These are phyloP conservation scores for Prosapia bicincta DNA, from an alignment of 2,888 invertebrate genomes.

Conservation along the genomic window DNA sequence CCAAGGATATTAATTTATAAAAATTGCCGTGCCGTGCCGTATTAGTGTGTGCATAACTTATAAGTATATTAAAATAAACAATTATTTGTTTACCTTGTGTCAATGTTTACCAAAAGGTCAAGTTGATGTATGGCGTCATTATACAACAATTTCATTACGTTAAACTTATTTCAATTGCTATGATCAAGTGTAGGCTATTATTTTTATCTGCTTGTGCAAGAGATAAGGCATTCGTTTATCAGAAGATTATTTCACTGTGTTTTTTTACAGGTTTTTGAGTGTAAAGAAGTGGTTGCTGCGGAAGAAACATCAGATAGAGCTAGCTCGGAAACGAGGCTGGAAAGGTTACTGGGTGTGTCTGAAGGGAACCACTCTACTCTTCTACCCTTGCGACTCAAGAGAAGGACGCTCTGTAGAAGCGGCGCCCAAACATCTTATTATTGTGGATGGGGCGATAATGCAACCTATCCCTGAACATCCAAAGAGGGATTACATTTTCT, in stretches of 20 bases:
- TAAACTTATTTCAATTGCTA: too few relatives aligned
- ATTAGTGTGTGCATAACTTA: too few relatives aligned
- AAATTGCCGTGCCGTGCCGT: too few relatives aligned
- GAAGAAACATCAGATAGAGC: slow-evolving; percentile 94
- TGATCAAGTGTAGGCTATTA: too few relatives aligned
- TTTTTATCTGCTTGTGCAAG: background rate
- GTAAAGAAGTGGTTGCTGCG: slow-evolving; percentile 97
- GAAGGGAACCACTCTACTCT: slow-evolving; percentile 93
- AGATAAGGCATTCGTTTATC: background rate
- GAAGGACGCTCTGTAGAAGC: slow-evolving; percentile 88
- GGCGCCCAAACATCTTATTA: slow-evolving; percentile 92
- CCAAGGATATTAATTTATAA: too few relatives aligned
- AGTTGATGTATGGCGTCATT: too few relatives aligned
- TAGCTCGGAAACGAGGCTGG: slow-evolving; percentile 95
- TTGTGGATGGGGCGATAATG: slow-evolving; percentile 95
- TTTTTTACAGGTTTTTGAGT: slow-evolving; percentile 78
- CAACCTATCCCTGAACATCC: slow-evolving; percentile 99
- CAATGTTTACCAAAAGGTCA: too few relatives aligned
- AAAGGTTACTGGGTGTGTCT: slow-evolving; percentile 98
- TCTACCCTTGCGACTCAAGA: slow-evolving; percentile 92
- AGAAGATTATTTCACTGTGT: background rate
- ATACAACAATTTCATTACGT: too few relatives aligned
- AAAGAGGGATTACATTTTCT: slow-evolving; percentile 96
- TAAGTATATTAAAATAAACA: too few relatives aligned
- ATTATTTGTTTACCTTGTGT: too few relatives aligned